Conservation (phyloP, 2,113 vertebrate genomes). For the Elaphurus davidianus region DNA sequence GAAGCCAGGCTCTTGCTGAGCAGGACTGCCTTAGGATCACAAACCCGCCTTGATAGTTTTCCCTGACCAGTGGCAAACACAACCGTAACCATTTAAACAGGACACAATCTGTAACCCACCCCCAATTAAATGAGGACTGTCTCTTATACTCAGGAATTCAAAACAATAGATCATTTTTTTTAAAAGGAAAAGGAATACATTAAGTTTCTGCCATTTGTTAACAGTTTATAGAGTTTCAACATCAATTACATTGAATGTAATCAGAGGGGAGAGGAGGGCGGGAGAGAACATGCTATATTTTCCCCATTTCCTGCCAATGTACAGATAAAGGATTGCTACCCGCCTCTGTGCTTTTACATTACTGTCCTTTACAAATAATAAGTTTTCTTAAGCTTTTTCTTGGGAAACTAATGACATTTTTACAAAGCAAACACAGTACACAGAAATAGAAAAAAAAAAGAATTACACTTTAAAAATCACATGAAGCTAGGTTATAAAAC, state of each 20-base stretch:
- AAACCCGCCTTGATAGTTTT: background rate
- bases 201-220: slow-evolving; percentile 17
- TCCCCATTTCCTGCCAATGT: background rate
- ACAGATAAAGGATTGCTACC: slow-evolving; percentile 5
- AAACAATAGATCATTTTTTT: background rate
- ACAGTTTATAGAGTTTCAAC: background rate
- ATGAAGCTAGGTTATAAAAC: slow-evolving; percentile 53
- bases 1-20: background rate
- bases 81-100: background rate
- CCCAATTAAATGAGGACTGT: background rate
- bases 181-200: background rate
- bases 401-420: slow-evolving; percentile 11
- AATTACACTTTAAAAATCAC: slow-evolving; percentile 39
- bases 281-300: background rate
- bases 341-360: slow-evolving; percentile 22
- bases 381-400: slow-evolving; percentile 38
- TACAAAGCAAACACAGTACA: slow-evolving; percentile 34
- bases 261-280: background rate
- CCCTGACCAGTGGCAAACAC: background rate
- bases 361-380: slow-evolving; percentile 16
- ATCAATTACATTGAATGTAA: background rate
- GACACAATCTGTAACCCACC: background rate
- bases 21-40: background rate
- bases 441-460: background rate
- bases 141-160: slow-evolving; percentile 22